Evolutionary conservation across 1,140 invertebrate genomes (phyloP), one percentile per base, ranked within the genome.

Genomic region (Aphidius gifuensis): DNA sequence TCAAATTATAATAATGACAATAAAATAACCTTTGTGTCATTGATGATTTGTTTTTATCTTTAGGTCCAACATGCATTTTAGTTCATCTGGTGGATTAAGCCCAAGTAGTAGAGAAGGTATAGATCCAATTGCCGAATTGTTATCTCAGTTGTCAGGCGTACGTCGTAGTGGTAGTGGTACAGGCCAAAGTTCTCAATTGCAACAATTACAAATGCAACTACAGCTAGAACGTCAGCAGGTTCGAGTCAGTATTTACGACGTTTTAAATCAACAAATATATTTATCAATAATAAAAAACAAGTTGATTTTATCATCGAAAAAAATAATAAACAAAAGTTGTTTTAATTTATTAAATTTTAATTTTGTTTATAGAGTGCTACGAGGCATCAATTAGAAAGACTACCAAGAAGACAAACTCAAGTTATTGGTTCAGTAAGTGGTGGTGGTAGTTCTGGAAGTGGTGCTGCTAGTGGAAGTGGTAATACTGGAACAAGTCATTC

Each of bases 91-190:
- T 70, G 91, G 91, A 55, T 84, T 94, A 53, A 94, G 92, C 68
- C 90, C 90, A 63, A 92, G 91, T 70, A 91, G 89, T 74, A 88
- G 92, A 69, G 95, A 97, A 75, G 88, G 91, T 67, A 87, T 88
- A 65, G 95, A 98, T 86, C 94, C 95, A 58, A 97, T 98, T 69
- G 92, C 93, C 47, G 94, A 97, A 83, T 83, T 97, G 65, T 82
- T 97, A 60, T 94, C 93, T 57, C 94, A 96, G 81, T 85, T 97
- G 71, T 94, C 93, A 38, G 93, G 93, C 65, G 93, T 94, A 65
- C 84, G 92, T 69, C 85, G 93, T 79, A 84, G 80, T 66, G 83
- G 83, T 54, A 84, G 82, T 71, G 79, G 71, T 68, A 77, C 83
- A 65, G 74, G 84, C 74, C 82, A 83, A 78, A 79, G 80, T 72